These are phyloP conservation scores for Trilocha varians DNA, from an alignment of 2,888 invertebrate species.

Conservation along the genomic window DNA sequence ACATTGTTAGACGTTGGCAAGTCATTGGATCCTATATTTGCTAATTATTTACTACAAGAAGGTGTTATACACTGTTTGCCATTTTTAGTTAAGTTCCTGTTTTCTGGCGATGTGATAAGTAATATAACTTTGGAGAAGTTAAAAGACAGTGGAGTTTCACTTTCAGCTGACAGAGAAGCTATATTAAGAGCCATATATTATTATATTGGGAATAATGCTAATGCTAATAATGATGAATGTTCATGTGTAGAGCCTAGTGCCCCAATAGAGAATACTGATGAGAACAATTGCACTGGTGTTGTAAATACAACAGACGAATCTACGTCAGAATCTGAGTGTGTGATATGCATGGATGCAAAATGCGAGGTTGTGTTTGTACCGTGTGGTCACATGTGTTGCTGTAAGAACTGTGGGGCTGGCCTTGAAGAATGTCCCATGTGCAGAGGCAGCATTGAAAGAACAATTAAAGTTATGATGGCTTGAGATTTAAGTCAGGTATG, in stretches of 20 bases:
- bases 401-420: constrained; percentile 77
- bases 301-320: constrained; percentile 34
- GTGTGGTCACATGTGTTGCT: constrained; percentile 91
- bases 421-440: constrained; percentile 85
- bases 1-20: constrained; percentile 75
- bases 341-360: constrained; percentile 84
- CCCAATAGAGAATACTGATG: constrained; percentile 27
- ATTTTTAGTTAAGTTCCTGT: constrained; percentile 76
- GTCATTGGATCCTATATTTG: constrained; percentile 77
- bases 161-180: constrained; percentile 70
- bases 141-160: constrained; percentile 70
- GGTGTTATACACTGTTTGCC: constrained; percentile 85
- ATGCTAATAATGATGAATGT: constrained; percentile 25
- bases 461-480: constrained; percentile 76
- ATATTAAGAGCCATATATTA: constrained; percentile 76
- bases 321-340: constrained; percentile 78
- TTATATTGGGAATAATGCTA: constrained; percentile 52
- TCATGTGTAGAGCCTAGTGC: constrained; percentile 30
- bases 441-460: constrained; percentile 78
- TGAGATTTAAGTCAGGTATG: constrained; percentile 30
- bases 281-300: constrained; percentile 42
- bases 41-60: constrained; percentile 79
- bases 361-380: constrained; percentile 85
- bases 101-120: constrained; percentile 64
- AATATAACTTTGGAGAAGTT: constrained; percentile 73